These are phyloP conservation scores for Tetragnatha montana DNA, from an alignment of 2,888 invertebrate species.

Conservation along the genomic window DNA sequence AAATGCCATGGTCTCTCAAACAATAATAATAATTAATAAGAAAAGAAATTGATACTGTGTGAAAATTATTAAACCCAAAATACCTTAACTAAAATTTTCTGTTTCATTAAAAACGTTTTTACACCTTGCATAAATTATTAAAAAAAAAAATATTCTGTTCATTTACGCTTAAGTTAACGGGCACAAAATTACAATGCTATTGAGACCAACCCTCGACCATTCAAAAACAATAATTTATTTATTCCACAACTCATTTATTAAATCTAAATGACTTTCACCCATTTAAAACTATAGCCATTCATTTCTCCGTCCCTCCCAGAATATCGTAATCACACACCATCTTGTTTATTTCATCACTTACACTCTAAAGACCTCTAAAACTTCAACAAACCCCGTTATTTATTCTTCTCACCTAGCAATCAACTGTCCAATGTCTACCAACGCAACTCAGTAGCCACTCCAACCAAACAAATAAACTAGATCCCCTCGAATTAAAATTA, in stretches of 20 bases:
- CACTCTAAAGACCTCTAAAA: neutral
- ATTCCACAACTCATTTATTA: too few species aligned
- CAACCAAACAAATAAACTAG: slow-evolving; percentile 13
- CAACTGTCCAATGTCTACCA: slow-evolving; percentile 23
- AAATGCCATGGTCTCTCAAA: too few species aligned
- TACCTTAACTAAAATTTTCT: too few species aligned
- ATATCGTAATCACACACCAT: neutral
- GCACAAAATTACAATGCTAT: slow-evolving; percentile 3
- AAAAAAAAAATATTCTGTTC: too few species aligned
- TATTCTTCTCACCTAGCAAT: neutral
- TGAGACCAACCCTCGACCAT: slow-evolving; percentile 35
- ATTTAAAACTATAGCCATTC: neutral
- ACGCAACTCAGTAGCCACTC: slow-evolving; percentile 42
- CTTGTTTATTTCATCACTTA: neutral
- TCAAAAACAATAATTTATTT: slow-evolving; percentile 30
- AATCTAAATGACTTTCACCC: too few species aligned
- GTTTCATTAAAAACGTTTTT: too few species aligned
- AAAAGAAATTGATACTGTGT: too few species aligned
- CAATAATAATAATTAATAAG: too few species aligned
- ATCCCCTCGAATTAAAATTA: slow-evolving; percentile 28
- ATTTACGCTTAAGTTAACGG: neutral
- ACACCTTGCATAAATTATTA: too few species aligned
- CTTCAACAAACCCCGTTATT: slow-evolving; percentile 12
- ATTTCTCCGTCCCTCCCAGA: neutral
- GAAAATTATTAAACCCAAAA: too few species aligned